phyloP scores from a whole-genome alignment of 2,113 vertebrate genomes.

The Xenopus laevis region DNA sequence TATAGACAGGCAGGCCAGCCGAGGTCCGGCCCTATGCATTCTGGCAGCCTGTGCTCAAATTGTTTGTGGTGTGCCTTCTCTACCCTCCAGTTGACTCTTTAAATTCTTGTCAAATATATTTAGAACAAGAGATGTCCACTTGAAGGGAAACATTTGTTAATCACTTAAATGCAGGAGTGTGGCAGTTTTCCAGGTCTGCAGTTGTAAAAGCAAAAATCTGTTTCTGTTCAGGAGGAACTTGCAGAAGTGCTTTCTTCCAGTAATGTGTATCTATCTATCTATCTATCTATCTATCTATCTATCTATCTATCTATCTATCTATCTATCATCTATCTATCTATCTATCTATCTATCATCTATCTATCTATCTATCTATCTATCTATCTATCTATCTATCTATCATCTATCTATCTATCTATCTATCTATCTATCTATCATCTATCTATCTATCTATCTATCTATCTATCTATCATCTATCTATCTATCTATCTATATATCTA shows the following conservation, averaged over 20 bases:
- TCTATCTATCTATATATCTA: too few relatives aligned
- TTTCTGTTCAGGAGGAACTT: slow-evolving; percentile 58
- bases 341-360: too few relatives aligned
- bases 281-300: too few relatives aligned
- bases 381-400: too few relatives aligned
- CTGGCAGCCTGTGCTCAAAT: slow-evolving; percentile 57
- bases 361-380: too few relatives aligned
- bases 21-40: slow-evolving; percentile 31
- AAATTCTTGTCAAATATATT: slow-evolving; percentile 83
- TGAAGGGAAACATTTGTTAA: slow-evolving; percentile 75
- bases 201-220: slow-evolving; percentile 68
- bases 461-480: too few relatives aligned
- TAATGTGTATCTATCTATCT: slow-evolving; percentile 12
- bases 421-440: too few relatives aligned
- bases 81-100: slow-evolving; percentile 67
- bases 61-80: slow-evolving; percentile 61
- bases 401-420: too few relatives aligned
- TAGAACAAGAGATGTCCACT: slow-evolving; percentile 81
- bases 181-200: slow-evolving; percentile 73
- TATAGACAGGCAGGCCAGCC: slow-evolving; percentile 35
- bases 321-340: too few relatives aligned
- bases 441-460: too few relatives aligned
- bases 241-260: slow-evolving; percentile 35
- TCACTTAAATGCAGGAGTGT: slow-evolving; percentile 75
- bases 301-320: too few relatives aligned